A percentile compares a stretch with the other conserved stretches of the same genome.
phyloP scores from a whole-genome alignment of 2,113 vertebrate species.

The Ovis aries region DNA sequence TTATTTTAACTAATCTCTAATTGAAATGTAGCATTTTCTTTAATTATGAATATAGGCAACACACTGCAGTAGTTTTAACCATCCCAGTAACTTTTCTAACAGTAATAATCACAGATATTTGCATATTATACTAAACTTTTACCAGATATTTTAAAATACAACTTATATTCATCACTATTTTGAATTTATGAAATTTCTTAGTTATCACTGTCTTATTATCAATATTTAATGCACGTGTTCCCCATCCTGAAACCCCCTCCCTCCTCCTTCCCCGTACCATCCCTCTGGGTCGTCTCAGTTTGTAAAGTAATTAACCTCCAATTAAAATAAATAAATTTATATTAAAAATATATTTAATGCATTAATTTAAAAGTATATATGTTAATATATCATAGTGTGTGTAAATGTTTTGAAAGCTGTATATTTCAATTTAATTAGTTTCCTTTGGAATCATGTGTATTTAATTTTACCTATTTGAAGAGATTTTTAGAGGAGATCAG shows the following conservation, averaged over 20 bases:
- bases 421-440: not conserved
- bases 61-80: not conserved
- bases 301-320: too few relatives aligned
- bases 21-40: slow-evolving; percentile 31
- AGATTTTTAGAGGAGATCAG: not conserved
- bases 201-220: not conserved
- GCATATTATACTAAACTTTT: not conserved
- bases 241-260: too few relatives aligned
- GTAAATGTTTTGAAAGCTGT: not conserved
- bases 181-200: not conserved
- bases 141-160: not conserved
- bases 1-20: not conserved
- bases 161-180: not conserved
- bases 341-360: not conserved
- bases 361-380: not conserved
- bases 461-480: not conserved
- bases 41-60: not conserved
- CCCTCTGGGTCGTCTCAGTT: too few relatives aligned
- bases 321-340: too few relatives aligned
- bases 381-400: not conserved
- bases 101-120: not conserved
- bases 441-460: not conserved
- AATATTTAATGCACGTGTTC: not conserved
- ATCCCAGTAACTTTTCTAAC: not conserved
- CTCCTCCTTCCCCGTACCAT: too few relatives aligned